Base-by-base conservation (phyloP, 2,888 invertebrate species). In the Trissoscelio sp. region DNA sequence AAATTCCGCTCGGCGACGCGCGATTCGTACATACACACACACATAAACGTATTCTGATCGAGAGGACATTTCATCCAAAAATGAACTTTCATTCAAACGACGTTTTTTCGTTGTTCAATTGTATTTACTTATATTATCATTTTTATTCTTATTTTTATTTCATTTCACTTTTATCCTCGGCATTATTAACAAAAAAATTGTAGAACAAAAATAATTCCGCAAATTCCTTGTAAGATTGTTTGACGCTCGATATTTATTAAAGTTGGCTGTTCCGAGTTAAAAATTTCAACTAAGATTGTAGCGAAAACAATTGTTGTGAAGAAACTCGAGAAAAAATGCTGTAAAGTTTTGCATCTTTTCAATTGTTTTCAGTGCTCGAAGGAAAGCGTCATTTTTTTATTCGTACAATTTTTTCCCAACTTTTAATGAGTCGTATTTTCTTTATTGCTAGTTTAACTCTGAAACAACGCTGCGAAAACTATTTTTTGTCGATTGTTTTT, bases 1-100 rank as follows among this genome's bases (percentile, higher is more conserved):
- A 81, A 39, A 28, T 31, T 58, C 48, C 20, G 58, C 24, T 72
- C 62, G 20, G 44, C 34, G 67, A 77, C 62, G 69, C 69, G 55
- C 69, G 37, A 53, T 58, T 58, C 28, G 62, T 57, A 46, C 14
- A n/a, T 14, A 24, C 51, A 51, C 14, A 31, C 14, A 31, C 31
- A 55, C 28, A 3, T 44, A 62, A 18, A 44, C 34, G 14, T 22
- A 37, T 66, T 66, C 46, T 22, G 53, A 66, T 53, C 53, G 66
- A 53, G 16, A 11, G 39, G 22, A 66, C 66, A 14, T 48, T 64
- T 64, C 64, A 22, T 51, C 22, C 20, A 64, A 64, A 64, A 64
- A 64, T 64, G 64, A 64, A 64, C 48, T 28, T 18, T 16, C n/a
- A 51, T 64, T 44, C 64, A 42, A 14, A 42, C 28, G 12, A 28